A percentile compares a stretch with the other conserved stretches of the same genome.
Evolutionary conservation across 2,113 vertebrate species (phyloP).

Genomic region (Lamprologus tigripictilis): DNA sequence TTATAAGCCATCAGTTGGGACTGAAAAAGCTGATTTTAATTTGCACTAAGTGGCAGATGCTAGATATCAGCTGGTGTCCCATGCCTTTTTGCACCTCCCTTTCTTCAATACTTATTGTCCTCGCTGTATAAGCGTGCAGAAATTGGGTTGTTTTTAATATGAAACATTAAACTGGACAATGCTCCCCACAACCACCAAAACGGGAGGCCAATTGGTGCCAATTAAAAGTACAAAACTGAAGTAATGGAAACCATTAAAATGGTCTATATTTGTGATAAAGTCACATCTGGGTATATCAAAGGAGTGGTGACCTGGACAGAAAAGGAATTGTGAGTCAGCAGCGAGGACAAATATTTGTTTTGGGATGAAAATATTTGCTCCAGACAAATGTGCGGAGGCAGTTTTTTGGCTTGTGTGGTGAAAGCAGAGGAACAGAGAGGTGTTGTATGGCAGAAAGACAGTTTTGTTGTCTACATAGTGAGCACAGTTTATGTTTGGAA

Average conservation of each 20-base stretch:
- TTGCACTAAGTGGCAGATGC: not conserved
- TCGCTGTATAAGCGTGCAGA: accelerated
- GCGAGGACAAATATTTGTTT: slow-evolving; percentile 28
- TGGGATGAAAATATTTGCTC: slow-evolving; percentile 34
- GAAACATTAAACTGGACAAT: not conserved
- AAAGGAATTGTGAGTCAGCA: not conserved
- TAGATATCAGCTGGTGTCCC: not conserved
- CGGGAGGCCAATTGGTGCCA: not conserved
- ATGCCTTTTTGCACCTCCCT: not conserved
- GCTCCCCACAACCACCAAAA: not conserved
- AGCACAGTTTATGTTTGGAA: not conserved
- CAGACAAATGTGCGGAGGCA: slow-evolving; percentile 1
- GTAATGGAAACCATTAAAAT: not conserved
- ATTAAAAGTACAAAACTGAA: not conserved
- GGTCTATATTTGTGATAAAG: not conserved
- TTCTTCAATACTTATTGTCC: not conserved
- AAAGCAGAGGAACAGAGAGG: not conserved
- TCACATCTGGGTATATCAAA: not conserved
- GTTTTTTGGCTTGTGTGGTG: not conserved
- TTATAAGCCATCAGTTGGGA: not conserved
- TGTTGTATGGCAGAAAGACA: not conserved
- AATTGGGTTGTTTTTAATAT: not conserved
- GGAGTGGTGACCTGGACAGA: not conserved
- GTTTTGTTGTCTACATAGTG: not conserved
- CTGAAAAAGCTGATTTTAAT: not conserved